Evolutionary conservation across 2,797 vertebrate species (phyloP).

Genomic region (Simalia tracyae): DNA sequence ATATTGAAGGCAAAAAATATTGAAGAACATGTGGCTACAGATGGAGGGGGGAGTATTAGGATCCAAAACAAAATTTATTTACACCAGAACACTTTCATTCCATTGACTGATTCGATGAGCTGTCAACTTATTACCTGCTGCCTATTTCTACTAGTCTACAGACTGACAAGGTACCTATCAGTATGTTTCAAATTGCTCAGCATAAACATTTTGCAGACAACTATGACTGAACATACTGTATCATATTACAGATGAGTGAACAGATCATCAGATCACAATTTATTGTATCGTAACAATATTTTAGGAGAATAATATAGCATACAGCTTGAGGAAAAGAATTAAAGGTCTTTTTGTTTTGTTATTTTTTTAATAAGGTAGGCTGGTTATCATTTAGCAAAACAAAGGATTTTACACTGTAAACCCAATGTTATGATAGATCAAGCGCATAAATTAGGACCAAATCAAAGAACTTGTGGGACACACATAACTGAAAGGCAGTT

Average conservation of each 20-base stretch:
- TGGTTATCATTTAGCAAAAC: neutral
- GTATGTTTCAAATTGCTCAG: neutral
- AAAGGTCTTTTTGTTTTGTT: neutral
- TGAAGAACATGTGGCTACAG: neutral
- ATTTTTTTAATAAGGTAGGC: neutral
- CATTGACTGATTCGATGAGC: neutral
- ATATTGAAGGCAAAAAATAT: neutral
- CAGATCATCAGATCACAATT: neutral
- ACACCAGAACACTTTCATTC: neutral
- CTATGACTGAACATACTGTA: neutral
- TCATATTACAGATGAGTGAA: neutral
- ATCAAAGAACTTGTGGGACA: neutral
- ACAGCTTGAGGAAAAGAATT: neutral
- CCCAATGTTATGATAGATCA: neutral
- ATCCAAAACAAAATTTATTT: neutral
- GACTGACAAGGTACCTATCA: neutral
- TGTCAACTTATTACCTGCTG: neutral
- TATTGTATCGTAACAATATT: neutral
- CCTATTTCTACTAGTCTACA: neutral
- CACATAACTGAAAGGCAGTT: neutral
- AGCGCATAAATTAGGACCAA: neutral
- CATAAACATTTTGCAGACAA: neutral
- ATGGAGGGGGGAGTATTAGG: neutral
- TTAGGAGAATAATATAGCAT: neutral
- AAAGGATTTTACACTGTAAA: neutral